Conservation (phyloP, 2,113 vertebrate species). For the Girardinichthys multiradiatus region DNA sequence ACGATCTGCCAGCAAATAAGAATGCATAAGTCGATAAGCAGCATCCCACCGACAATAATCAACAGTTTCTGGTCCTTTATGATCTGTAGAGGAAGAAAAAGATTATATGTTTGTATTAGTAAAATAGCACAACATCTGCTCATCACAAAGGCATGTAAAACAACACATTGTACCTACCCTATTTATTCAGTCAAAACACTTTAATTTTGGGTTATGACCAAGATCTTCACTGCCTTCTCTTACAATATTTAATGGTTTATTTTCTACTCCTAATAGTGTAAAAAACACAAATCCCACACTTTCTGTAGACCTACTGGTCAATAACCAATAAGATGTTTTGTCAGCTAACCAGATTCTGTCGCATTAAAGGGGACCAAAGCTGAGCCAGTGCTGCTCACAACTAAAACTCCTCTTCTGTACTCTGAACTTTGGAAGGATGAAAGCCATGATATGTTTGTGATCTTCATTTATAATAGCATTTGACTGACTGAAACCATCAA, state of each 20-base stretch:
- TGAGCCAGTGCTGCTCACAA: conserved; percentile 26
- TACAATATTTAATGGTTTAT: conserved; percentile 32
- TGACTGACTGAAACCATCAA: conserved; percentile 68
- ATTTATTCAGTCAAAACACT: conserved; percentile 36
- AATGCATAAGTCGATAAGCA: conserved; percentile 98
- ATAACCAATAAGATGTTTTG: background rate
- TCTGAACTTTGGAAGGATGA: conserved; percentile 80
- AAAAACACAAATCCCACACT: background rate
- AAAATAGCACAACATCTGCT: conserved; percentile 26
- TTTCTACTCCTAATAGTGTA: background rate
- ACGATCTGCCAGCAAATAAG: conserved; percentile 99
- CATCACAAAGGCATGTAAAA: conserved; percentile 18
- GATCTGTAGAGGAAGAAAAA: conserved; percentile 83
- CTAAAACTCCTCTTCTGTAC: conserved; percentile 54
- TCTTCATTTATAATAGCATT: conserved; percentile 77
- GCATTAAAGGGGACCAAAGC: conserved; percentile 34
- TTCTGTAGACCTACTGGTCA: background rate
- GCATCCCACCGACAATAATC: conserved; percentile 98
- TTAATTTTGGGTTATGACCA: conserved; percentile 11
- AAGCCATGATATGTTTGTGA: conserved; percentile 75
- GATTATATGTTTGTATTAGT: conserved; percentile 27
- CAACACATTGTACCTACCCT: conserved; percentile 34
- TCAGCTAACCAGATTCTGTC: conserved; percentile 5
- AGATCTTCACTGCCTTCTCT: conserved; percentile 32
- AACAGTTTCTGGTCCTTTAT: conserved; percentile 99